A percentile compares a stretch with the other conserved stretches of the same genome.
phyloP scores from a whole-genome alignment of 1,140 invertebrate species.

The Melitaea cinxia region DNA sequence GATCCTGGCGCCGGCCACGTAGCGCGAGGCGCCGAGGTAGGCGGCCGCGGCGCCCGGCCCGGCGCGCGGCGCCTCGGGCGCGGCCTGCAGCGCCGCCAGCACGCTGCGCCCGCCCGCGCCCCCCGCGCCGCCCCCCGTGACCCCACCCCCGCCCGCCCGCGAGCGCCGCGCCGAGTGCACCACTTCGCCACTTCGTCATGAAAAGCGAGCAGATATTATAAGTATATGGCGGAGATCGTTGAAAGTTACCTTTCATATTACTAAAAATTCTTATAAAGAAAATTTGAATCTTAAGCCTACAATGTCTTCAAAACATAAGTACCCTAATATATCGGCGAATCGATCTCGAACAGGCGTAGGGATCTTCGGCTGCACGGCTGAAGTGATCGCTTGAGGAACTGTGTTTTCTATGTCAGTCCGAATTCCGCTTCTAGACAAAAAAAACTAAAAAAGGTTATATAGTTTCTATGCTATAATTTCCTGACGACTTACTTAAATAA shows the following conservation, averaged over 20 bases:
- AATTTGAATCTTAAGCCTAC: no score
- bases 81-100: slow-evolving; percentile 29
- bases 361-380: slow-evolving; percentile 11
- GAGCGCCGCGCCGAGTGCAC: slow-evolving; percentile 40
- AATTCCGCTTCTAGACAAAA: slow-evolving; percentile 27
- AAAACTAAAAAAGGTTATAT: neutral
- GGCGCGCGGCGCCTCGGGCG: slow-evolving; percentile 11
- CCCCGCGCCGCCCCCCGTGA: slow-evolving; percentile 19
- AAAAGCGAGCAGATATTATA: no score
- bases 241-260: no score
- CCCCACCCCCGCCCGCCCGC: slow-evolving; percentile 17
- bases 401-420: slow-evolving; percentile 38
- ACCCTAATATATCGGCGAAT: slow-evolving; percentile 68
- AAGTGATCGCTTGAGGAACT: slow-evolving; percentile 3
- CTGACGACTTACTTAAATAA: neutral
- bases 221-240: no score
- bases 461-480: neutral
- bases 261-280: no score
- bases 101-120: slow-evolving; percentile 37
- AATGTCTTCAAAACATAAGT: neutral
- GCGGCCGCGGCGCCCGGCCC: slow-evolving; percentile 50
- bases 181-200: slow-evolving; percentile 52
- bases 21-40: slow-evolving; percentile 64
- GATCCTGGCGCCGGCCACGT: slow-evolving; percentile 62
- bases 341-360: slow-evolving; percentile 44